Conservation (phyloP, 2,113 vertebrate species). For the Tautogolabrus adspersus region DNA sequence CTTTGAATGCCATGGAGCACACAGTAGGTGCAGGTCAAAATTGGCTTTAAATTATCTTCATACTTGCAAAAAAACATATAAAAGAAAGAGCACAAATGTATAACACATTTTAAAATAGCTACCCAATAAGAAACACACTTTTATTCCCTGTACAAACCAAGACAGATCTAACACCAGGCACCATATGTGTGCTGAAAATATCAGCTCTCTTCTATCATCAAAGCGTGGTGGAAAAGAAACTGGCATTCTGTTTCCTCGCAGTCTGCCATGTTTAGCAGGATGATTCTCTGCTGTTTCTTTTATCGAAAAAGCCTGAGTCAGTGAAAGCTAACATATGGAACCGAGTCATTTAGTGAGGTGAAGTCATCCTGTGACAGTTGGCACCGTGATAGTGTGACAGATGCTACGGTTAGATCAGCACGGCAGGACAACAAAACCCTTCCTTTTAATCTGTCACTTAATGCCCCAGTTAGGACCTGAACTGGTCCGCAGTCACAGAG, state of each 20-base stretch:
- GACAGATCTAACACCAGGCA: slow-evolving; percentile 4
- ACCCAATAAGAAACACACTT: too few relatives aligned
- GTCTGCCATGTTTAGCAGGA: slow-evolving; percentile 33
- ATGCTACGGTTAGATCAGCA: slow-evolving; percentile 58
- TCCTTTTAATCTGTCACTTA: slow-evolving; percentile 59
- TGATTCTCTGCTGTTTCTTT: slow-evolving; percentile 37
- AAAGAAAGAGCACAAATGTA: not conserved
- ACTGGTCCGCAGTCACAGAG: slow-evolving; percentile 43
- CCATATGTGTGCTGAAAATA: slow-evolving; percentile 33
- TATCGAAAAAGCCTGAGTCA: slow-evolving; percentile 58
- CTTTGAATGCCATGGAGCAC: not conserved
- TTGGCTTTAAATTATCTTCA: not conserved
- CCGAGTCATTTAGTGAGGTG: slow-evolving; percentile 63
- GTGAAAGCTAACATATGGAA: slow-evolving; percentile 68
- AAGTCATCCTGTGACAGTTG: slow-evolving; percentile 69
- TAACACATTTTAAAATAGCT: too few relatives aligned
- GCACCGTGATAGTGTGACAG: slow-evolving; percentile 61
- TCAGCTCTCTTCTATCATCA: slow-evolving; percentile 1
- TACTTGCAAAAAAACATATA: not conserved
- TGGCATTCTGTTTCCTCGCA: slow-evolving; percentile 29
- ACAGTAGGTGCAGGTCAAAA: not conserved
- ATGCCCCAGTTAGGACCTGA: slow-evolving; percentile 43
- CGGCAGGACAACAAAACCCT: slow-evolving; percentile 54
- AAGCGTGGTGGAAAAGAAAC: not conserved
- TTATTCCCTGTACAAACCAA: not conserved